phyloP scores from a whole-genome alignment of 2,888 invertebrate species.

The Drosophila niveifrons region DNA sequence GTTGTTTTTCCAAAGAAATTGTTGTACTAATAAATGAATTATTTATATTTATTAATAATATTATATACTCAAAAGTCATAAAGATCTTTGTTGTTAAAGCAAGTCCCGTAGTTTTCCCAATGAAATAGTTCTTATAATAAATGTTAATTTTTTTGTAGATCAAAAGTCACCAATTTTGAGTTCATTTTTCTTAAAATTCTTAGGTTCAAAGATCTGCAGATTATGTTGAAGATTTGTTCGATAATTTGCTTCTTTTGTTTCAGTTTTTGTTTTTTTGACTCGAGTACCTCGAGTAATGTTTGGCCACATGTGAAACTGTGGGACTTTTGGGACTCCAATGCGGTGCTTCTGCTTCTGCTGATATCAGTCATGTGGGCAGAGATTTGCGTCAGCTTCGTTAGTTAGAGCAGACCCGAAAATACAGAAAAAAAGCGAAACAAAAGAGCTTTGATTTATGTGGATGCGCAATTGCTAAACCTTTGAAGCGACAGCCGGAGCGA shows the following conservation, averaged over 20 bases:
- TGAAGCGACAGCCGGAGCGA: constrained; percentile 33
- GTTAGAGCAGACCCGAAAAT: constrained; percentile 5
- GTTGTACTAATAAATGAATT: too few relatives aligned
- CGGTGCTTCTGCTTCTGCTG: neutral
- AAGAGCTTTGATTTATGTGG: constrained; percentile 51
- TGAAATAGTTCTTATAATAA: too few relatives aligned
- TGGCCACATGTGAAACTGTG: neutral
- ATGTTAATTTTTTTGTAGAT: too few relatives aligned
- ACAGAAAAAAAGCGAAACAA: neutral
- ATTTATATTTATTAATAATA: too few relatives aligned
- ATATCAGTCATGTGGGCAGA: constrained; percentile 38
- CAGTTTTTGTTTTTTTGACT: neutral
- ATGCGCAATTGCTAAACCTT: constrained; percentile 40
- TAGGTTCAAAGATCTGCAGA: too few relatives aligned
- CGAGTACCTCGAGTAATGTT: neutral
- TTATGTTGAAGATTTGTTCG: neutral
- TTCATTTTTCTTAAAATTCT: neutral
- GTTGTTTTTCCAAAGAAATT: too few relatives aligned
- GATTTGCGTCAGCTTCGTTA: constrained; percentile 34
- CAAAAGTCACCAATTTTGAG: neutral
- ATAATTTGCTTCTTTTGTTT: constrained; percentile 1
- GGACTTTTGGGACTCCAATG: neutral
- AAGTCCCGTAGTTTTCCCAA: too few relatives aligned
- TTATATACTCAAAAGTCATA: too few relatives aligned
- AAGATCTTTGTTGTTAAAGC: too few relatives aligned